Evolutionary conservation across 1,140 invertebrate genomes (phyloP).

Genomic region (Aphelenchoides fujianensis): DNA sequence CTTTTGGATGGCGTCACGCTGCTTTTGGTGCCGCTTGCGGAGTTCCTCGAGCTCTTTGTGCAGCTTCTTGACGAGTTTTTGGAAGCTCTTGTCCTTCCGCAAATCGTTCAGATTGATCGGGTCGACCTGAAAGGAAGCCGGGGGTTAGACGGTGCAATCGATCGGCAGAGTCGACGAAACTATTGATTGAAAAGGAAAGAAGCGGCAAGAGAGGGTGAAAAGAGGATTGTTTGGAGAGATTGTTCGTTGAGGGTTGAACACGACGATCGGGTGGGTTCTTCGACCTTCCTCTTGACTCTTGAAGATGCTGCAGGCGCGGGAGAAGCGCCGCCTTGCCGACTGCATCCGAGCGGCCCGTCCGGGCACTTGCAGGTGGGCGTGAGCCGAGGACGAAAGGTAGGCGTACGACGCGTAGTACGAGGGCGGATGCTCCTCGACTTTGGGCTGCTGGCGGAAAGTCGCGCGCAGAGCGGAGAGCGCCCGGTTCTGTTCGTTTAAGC

Average conservation of each 20-base stretch:
- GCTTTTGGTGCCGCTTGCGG: constrained; percentile 88
- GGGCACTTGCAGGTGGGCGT: neutral
- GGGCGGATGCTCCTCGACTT: neutral
- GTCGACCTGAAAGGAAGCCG: constrained; percentile 69
- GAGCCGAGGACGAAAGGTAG: constrained; percentile 6
- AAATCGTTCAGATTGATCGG: constrained; percentile 84
- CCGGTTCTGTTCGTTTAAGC: neutral
- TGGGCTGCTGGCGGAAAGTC: neutral
- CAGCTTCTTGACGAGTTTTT: constrained; percentile 91
- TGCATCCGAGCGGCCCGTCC: neutral
- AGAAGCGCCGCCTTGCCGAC: constrained; percentile 13
- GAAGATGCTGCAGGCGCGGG: constrained; percentile 15
- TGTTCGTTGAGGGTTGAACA: no score
- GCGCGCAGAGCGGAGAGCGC: neutral
- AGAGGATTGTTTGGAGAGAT: no score
- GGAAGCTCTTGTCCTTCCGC: constrained; percentile 84
- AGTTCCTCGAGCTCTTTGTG: constrained; percentile 88
- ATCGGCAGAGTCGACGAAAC: neutral
- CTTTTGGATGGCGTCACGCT: constrained; percentile 84
- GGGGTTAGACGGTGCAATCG: no score
- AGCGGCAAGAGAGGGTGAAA: no score
- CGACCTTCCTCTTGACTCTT: no score
- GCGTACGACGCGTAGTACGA: neutral
- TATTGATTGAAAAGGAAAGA: constrained; percentile 2
- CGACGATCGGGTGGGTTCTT: neutral